Conservation (phyloP, 2,797 vertebrate genomes). For the Sparidentex hasta region DNA sequence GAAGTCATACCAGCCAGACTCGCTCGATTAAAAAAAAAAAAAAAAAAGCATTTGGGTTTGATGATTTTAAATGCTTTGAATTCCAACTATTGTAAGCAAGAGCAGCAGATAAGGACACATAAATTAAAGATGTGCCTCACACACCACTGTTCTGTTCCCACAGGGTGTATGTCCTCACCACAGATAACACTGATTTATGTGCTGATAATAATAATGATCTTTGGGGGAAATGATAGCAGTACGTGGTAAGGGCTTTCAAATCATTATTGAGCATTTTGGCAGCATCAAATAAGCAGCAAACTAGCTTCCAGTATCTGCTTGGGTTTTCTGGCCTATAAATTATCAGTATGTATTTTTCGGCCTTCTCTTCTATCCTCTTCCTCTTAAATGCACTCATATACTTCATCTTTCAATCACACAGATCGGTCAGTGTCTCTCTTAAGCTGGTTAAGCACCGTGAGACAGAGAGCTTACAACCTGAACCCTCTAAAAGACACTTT, state of each 20-base stretch:
- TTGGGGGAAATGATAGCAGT: background rate
- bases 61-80: background rate
- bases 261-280: background rate
- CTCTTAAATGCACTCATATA: constrained; percentile 1
- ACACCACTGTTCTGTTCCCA: constrained; percentile 14
- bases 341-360: background rate
- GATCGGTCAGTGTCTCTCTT: constrained; percentile 8
- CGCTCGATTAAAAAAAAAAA: background rate
- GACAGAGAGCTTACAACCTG: background rate
- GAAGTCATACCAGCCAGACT: background rate
- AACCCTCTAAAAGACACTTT: constrained; percentile 5
- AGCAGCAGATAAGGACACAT: background rate
- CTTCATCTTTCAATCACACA: constrained; percentile 27
- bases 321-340: background rate
- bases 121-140: constrained; percentile 25
- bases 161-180: constrained; percentile 6
- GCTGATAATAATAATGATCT: constrained; percentile 2
- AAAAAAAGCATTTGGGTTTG: background rate
- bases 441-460: constrained; percentile 11
- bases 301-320: too few relatives aligned
- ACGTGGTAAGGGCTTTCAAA: background rate
- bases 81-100: constrained; percentile 13
- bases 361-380: background rate
- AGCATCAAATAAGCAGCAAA: background rate
- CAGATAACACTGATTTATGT: constrained; percentile 15